These are phyloP conservation scores for Drosophila rhopaloa DNA, from an alignment of 1,140 invertebrate genomes.

Conservation along the genomic window DNA sequence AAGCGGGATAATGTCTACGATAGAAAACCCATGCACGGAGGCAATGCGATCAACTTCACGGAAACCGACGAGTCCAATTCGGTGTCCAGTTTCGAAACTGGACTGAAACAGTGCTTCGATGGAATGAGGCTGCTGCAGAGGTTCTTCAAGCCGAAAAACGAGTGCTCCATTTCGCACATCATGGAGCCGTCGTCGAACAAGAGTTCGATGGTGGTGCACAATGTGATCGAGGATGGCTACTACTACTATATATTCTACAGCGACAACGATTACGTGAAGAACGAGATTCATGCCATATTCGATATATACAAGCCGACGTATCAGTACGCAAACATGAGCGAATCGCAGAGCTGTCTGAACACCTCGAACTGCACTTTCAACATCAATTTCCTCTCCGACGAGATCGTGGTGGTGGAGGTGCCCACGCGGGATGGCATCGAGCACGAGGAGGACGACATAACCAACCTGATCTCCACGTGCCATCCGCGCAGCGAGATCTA, in stretches of 20 bases:
- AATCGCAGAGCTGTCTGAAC: constrained; percentile 89
- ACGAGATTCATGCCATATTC: constrained; percentile 92
- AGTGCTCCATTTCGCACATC: constrained; percentile 88
- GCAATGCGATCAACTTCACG: constrained; percentile 88
- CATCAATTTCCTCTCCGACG: constrained; percentile 89
- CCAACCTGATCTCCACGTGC: constrained; percentile 89
- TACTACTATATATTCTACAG: constrained; percentile 95
- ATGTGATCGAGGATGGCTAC: constrained; percentile 90
- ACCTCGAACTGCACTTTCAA: constrained; percentile 90
- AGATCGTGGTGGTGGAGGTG: constrained; percentile 92
- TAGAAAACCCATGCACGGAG: constrained; percentile 90
- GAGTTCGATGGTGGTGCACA: constrained; percentile 88
- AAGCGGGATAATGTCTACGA: constrained; percentile 88
- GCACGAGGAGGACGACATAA: constrained; percentile 89
- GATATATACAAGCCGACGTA: constrained; percentile 93
- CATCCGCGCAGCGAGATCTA: constrained; percentile 91
- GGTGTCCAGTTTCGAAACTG: constrained; percentile 91
- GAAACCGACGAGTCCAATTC: constrained; percentile 87
- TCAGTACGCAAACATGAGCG: constrained; percentile 90
- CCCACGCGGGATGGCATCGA: constrained; percentile 92
- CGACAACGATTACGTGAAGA: constrained; percentile 91
- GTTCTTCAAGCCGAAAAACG: constrained; percentile 88
- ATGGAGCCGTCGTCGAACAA: constrained; percentile 87
- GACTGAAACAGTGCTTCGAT: constrained; percentile 90
- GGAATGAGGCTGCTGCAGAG: constrained; percentile 89